Evolutionary conservation across 2,888 invertebrate genomes (phyloP), one percentile per base, ranked within the genome.

Genomic region (Bibio marci): DNA sequence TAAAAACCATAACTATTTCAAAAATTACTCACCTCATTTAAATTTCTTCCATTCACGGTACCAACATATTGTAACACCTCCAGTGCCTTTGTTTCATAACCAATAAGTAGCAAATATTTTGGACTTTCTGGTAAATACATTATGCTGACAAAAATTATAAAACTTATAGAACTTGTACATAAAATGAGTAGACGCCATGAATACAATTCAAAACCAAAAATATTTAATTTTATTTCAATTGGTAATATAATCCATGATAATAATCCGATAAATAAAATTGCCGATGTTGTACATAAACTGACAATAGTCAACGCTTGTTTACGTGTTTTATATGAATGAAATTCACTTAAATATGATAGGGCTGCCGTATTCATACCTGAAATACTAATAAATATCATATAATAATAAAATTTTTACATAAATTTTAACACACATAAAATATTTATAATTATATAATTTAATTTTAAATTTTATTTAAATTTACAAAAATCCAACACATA

Each of bases 51-150:
- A 26, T 38, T 38, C 11, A 32, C 25, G 31, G 7, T n/a, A 17
- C 31, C 31, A 11, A 26, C 30, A 4, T 11, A 53, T 39, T 65
- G 64, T 27, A 86, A 53, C 22, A 77, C 67, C 30, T 55, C 47
- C 35, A 83, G 52, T 1, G 81, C 76, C 31, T 67, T 65, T 1
- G 70, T 66, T 2, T 65, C 57, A 39, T 66, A 60, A 0, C 77
- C 76, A 38, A 69, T 71, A 1, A 75, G 69, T 30, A 75, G 65
- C 31, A 76, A 60, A 54, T 76, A 87, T 57, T 82, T 81, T 0
- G 87, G 86, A 44, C 80, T 86, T 53, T 87, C 87, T 0, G 85
- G 82, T 12, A 76, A 66, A 33, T 65, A 63, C 6, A 66, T 52
- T 12, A 77, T 58, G 12, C 73, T 64, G 0, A 73, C 28, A 0